Evolutionary conservation across 2,113 vertebrate genomes (phyloP), one percentile per base, ranked within the genome.

Genomic region (Lepisosteus oculatus): DNA sequence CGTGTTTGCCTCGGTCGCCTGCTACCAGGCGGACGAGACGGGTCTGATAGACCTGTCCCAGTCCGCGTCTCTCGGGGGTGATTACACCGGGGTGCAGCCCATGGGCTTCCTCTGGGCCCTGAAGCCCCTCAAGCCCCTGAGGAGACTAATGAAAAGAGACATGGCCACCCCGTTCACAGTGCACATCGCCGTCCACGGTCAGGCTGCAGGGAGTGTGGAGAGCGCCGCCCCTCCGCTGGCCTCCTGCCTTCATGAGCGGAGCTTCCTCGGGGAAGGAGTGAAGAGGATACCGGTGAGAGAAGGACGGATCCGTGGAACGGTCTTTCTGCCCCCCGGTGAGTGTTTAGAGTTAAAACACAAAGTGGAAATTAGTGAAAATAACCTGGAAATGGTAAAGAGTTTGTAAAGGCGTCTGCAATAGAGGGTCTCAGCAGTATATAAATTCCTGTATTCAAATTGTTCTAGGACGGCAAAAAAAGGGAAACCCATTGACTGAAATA

Each of bases 311-410:
- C 83, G 79, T 61, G 92, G 74, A 73, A 86, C 87, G 13, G 86
- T 93, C 17, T 93, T 93, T 72, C 75, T 91, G 75, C 91, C 91
- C 3, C 78, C 90, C 0, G 91, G 91, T 93, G 80, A 91, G 86
- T 56, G 43, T 55, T n/a, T 29, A 29, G 17, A 29, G 17, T 29
- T 29, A 29, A 29, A 29, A 29, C 17, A 29, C 17, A 29, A 29
- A 29, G 17, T 29, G 17, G 17, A 1, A 29, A 29, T 29, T 29
- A 29, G 17, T 29, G 17, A 29, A 29, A 29, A 29, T 29, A 29
- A 29, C 17, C 17, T 29, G 17, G 17, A 29, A 29, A 29, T 29
- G 17, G 17, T 29, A 29, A 29, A 29, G 17, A 29, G 17, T 29
- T 43, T 65, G 13, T 65, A 14, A n/a, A 43, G 43, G 13, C 45